A percentile compares a stretch with the other conserved stretches of the same genome.
These are phyloP conservation scores for Meta bourneti DNA, from an alignment of 2,888 invertebrate genomes.

Conservation along the genomic window DNA sequence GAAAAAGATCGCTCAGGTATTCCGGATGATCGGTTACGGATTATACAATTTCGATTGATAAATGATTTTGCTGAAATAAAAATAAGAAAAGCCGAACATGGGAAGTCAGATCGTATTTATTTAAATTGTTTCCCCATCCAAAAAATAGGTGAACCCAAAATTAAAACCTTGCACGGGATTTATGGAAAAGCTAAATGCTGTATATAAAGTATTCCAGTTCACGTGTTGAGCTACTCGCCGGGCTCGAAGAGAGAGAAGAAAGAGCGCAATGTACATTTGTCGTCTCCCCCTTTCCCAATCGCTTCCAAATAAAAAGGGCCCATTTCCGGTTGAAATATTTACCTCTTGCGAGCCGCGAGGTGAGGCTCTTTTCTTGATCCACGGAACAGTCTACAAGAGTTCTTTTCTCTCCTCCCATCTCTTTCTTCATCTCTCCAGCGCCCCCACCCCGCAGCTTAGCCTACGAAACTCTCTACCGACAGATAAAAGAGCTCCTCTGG, in stretches of 20 bases:
- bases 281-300: constrained; percentile 9
- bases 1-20: no score
- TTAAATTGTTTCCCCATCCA: no score
- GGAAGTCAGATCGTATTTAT: no score
- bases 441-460: constrained; percentile 64
- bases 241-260: background rate
- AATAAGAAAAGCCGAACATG: no score
- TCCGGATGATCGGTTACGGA: no score
- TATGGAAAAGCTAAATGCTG: no score
- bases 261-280: constrained; percentile 12
- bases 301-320: constrained; percentile 58
- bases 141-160: no score
- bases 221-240: background rate
- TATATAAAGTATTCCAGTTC: no score
- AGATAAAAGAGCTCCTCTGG: constrained; percentile 36
- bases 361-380: constrained; percentile 59
- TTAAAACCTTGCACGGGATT: no score
- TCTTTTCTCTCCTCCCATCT: constrained; percentile 57
- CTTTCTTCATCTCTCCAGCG: constrained; percentile 50
- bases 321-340: constrained; percentile 74
- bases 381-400: constrained; percentile 73
- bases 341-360: constrained; percentile 64
- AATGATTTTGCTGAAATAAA: no score
- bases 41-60: no score
- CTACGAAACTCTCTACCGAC: constrained; percentile 60